Evolutionary conservation across 2,797 vertebrate species (phyloP).

Genomic region (Pseudochirops cupreus): DNA sequence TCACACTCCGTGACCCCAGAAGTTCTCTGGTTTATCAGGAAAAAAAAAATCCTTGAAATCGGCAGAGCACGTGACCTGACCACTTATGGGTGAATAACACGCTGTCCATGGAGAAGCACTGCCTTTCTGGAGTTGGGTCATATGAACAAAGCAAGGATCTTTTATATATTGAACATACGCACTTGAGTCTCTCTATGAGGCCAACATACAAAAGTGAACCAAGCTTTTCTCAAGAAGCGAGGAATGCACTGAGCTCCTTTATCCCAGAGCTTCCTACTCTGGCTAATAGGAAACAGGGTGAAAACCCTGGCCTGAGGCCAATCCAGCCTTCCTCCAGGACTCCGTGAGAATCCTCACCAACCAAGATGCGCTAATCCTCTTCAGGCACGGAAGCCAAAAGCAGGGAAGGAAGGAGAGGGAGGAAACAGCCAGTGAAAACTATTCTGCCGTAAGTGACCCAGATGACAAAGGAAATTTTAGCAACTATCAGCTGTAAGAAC

Average conservation of each 20-base stretch:
- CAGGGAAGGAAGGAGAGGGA: conserved; percentile 79
- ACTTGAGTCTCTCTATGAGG: conserved; percentile 17
- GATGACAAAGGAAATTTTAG: conserved; percentile 88
- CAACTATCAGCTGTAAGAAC: conserved; percentile 81
- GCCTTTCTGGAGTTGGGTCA: background rate
- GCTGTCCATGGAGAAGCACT: background rate
- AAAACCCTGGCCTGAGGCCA: conserved; percentile 67
- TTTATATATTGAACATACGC: conserved; percentile 9
- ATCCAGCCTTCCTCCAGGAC: conserved; percentile 67
- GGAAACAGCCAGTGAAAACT: conserved; percentile 84
- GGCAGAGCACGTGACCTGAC: background rate
- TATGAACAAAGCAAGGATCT: conserved; percentile 32
- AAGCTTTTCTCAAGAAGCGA: conserved; percentile 6
- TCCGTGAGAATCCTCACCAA: conserved; percentile 76
- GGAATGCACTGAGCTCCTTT: conserved; percentile 21
- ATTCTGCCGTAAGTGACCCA: conserved; percentile 88
- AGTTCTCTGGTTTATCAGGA: background rate
- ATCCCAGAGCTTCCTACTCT: conserved; percentile 45
- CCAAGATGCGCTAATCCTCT: conserved; percentile 85
- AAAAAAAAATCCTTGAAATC: background rate
- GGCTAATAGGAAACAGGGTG: conserved; percentile 44
- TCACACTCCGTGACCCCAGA: background rate
- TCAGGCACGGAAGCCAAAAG: conserved; percentile 78
- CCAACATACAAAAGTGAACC: conserved; percentile 23
- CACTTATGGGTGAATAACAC: background rate